Base-by-base conservation (phyloP, 35 echinoderm and acorn worm genomes). In the Ophioderma brevispina region DNA sequence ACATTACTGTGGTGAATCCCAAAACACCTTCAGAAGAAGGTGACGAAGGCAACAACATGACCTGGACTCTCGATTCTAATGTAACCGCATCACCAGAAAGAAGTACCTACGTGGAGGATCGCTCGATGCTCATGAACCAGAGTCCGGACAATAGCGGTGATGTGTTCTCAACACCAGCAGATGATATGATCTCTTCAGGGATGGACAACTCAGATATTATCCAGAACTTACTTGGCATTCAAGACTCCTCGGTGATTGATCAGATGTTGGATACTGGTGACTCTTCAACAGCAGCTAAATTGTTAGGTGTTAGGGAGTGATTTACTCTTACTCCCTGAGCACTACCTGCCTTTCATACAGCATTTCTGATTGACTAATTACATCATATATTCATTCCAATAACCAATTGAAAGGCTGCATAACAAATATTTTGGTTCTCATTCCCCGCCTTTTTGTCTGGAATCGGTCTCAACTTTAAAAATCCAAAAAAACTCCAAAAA, bases 231-330 rank as follows among this genome's bases (percentile, higher is more conserved):
- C 46, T 99, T n/a, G 97, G 97, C 5, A 95, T 98, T 77, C 90
- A 92, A 37, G 96, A 98, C 63, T 92, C 96, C 0, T 98, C 96
- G 0, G 91, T 94, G 15, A 86, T 98, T 33, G 96, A 98, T 93
- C 90, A 99, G 86, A 90, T 99, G 91, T 70, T 95, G 49, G 97
- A 98, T 41, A 95, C 97, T 77, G 84, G 87, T 1, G 97, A 99
- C 64, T 98, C 93, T 75, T 25, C 10, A 25, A 70, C 59, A 25
- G 97, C 94, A 91, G 94, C 97, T 28, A 93, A 95, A 37, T 88
- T 95, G n/a, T 59, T 99, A 15, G 93, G 97, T 35, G 96, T 98
- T n/a, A n/a, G n/a, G n/a, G n/a, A n/a, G n/a, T n/a, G n/a, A n/a
- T n/a, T n/a, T n/a, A n/a, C n/a, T n/a, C n/a, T n/a, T n/a, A n/a